A percentile compares a stretch with the other conserved stretches of the same genome.
phyloP scores from a whole-genome alignment of 2,113 vertebrate genomes.

The Nematolebias whitei region DNA sequence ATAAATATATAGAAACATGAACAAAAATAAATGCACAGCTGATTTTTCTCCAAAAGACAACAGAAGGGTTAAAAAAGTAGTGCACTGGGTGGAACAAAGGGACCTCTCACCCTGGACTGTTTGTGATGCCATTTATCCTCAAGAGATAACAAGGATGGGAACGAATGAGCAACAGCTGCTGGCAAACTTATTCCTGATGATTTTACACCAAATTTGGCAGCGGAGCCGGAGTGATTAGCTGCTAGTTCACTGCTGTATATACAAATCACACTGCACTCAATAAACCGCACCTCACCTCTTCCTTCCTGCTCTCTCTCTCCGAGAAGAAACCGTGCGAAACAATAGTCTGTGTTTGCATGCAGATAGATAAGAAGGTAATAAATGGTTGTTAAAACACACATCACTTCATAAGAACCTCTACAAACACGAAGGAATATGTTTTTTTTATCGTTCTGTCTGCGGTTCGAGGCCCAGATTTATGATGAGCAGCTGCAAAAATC shows the following conservation, averaged over 20 bases:
- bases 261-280: slow-evolving; percentile 31
- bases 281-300: slow-evolving; percentile 29
- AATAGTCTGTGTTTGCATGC: slow-evolving; percentile 15
- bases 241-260: slow-evolving; percentile 26
- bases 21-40: too few species aligned
- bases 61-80: slow-evolving; percentile 28
- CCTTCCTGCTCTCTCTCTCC: slow-evolving; percentile 38
- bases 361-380: slow-evolving; percentile 40
- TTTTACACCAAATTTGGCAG: slow-evolving; percentile 43
- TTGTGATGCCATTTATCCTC: slow-evolving; percentile 19
- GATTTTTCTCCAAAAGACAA: too few species aligned
- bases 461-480: slow-evolving; percentile 53
- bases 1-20: too few species aligned
- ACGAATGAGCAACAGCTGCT: slow-evolving; percentile 18
- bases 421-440: slow-evolving; percentile 51
- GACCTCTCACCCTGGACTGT: slow-evolving; percentile 18
- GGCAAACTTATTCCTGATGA: slow-evolving; percentile 33
- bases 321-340: slow-evolving; percentile 43
- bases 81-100: neutral
- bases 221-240: slow-evolving; percentile 10
- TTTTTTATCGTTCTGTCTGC: slow-evolving; percentile 25
- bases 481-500: slow-evolving; percentile 15
- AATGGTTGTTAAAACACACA: slow-evolving; percentile 38
- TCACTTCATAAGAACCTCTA: slow-evolving; percentile 39
- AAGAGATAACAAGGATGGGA: slow-evolving; percentile 34